phyloP scores from a whole-genome alignment of 64 coral and sea anemone genomes.

The Montipora efflorescens region DNA sequence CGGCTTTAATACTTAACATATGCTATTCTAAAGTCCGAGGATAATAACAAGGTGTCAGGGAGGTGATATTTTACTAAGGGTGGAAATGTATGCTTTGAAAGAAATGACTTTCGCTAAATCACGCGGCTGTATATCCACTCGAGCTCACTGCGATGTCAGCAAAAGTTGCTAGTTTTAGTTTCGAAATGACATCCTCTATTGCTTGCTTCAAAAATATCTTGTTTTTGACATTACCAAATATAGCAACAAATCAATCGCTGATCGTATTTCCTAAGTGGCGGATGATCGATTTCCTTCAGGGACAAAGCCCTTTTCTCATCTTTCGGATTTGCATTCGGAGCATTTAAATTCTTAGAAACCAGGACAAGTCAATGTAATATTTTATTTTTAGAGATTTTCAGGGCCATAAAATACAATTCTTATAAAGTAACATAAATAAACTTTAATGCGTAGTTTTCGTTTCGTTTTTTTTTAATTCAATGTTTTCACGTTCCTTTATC shows the following conservation, averaged over 20 bases:
- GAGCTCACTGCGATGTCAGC: too few species aligned
- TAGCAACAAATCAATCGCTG: background rate
- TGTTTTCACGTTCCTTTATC: too few species aligned
- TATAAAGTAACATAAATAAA: background rate
- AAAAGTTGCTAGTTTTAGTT: too few species aligned
- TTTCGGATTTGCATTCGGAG: background rate
- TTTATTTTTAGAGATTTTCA: background rate
- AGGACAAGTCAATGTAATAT: background rate
- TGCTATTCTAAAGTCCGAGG: too few species aligned
- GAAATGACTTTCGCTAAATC: too few species aligned
- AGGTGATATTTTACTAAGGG: too few species aligned
- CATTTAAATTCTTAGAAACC: background rate
- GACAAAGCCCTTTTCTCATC: background rate
- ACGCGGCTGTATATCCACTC: too few species aligned
- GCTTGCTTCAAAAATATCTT: background rate
- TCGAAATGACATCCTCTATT: too few species aligned
- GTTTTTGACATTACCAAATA: background rate
- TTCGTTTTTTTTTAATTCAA: too few species aligned
- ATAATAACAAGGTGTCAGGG: too few species aligned
- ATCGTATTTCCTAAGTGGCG: background rate
- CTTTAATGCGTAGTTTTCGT: background rate
- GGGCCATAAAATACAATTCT: background rate
- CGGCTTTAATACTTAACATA: too few species aligned
- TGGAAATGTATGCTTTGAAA: too few species aligned
- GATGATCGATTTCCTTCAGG: background rate